Percentiles rank a stretch among this genome's conserved stretches.
phyloP scores from a whole-genome alignment of 2,113 vertebrate genomes.

The Triplophysa siluroides region DNA sequence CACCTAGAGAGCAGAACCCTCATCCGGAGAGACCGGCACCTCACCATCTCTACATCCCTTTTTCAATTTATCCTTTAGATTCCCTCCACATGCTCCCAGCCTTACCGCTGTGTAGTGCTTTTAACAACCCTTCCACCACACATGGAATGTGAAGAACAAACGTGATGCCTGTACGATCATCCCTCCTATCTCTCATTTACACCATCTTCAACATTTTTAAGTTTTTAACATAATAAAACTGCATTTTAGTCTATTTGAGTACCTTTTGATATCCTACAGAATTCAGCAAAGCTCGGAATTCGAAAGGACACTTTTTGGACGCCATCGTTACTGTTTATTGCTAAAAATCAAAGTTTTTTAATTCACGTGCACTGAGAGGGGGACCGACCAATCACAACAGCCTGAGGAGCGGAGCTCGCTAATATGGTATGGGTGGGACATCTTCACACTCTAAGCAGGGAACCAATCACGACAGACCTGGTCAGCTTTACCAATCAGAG shows the following conservation, averaged over 20 bases:
- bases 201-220: background rate
- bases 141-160: constrained; percentile 9
- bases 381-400: too few relatives aligned
- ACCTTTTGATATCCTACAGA: background rate
- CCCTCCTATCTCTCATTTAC: background rate
- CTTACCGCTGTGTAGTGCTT: background rate
- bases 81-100: constrained; percentile 27
- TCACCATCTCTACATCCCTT: constrained; percentile 48
- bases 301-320: too few relatives aligned
- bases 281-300: too few relatives aligned
- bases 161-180: background rate
- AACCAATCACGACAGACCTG: too few relatives aligned
- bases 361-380: too few relatives aligned
- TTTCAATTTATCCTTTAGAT: constrained; percentile 38
- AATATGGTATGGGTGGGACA: too few relatives aligned
- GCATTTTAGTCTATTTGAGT: background rate
- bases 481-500: too few relatives aligned
- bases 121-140: constrained; percentile 17
- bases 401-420: too few relatives aligned
- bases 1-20: constrained; percentile 63
- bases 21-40: constrained; percentile 57
- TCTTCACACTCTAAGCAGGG: too few relatives aligned
- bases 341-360: too few relatives aligned
- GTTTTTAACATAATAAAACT: too few relatives aligned
- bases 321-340: too few relatives aligned